phyloP scores from a whole-genome alignment of 2,888 invertebrate species.

The Cheilosia grossa region DNA sequence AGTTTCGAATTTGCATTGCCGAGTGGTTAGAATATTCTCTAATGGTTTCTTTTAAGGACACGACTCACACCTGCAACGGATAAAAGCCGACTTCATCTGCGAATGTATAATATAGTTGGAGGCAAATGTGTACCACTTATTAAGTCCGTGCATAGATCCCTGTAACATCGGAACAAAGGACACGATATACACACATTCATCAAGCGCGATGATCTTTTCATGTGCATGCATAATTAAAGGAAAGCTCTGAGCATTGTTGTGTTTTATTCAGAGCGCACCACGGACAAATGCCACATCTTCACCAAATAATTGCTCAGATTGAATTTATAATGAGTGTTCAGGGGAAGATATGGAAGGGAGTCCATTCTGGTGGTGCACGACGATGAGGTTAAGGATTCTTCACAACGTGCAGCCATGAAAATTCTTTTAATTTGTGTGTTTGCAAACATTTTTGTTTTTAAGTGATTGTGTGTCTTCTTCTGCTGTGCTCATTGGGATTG shows the following conservation, averaged over 20 bases:
- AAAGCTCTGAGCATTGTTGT: slow-evolving; percentile 53
- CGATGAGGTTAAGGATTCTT: slow-evolving; percentile 69
- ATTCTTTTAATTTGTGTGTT: slow-evolving; percentile 53
- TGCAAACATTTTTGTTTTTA: slow-evolving; percentile 55
- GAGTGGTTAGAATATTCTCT: slow-evolving; percentile 44
- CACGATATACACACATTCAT: slow-evolving; percentile 50
- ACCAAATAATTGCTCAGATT: slow-evolving; percentile 72
- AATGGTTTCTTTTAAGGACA: slow-evolving; percentile 66
- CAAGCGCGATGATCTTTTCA: slow-evolving; percentile 81
- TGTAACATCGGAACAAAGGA: slow-evolving; percentile 59
- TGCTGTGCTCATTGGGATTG: slow-evolving; percentile 50
- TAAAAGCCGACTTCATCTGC: slow-evolving; percentile 25
- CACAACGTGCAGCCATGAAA: slow-evolving; percentile 56
- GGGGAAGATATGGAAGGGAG: slow-evolving; percentile 11
- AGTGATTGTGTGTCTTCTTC: slow-evolving; percentile 44
- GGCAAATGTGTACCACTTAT: slow-evolving; percentile 11
- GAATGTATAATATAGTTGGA: slow-evolving; percentile 4
- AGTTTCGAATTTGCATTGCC: slow-evolving; percentile 46
- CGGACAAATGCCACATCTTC: slow-evolving; percentile 62
- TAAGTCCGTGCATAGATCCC: slow-evolving; percentile 27
- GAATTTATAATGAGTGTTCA: slow-evolving; percentile 69
- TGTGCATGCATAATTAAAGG: slow-evolving; percentile 83
- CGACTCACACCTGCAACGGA: slow-evolving; percentile 46
- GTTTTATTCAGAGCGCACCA: slow-evolving; percentile 43
- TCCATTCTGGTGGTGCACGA: slow-evolving; percentile 18